A percentile compares a stretch with the other conserved stretches of the same genome.
Evolutionary conservation across 1,140 invertebrate genomes (phyloP).

Genomic region (Listronotus oregonensis): DNA sequence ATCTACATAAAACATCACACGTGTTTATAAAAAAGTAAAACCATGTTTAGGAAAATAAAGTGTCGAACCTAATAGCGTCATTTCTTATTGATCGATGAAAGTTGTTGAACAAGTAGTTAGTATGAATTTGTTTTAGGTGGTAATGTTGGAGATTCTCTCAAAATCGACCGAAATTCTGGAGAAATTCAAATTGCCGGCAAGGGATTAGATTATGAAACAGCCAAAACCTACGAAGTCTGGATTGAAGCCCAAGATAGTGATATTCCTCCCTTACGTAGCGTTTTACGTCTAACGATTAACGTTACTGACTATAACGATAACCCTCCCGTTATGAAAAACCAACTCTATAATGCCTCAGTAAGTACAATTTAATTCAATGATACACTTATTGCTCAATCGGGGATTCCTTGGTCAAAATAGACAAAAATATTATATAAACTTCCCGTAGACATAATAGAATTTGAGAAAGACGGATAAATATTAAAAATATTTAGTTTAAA

Average conservation of each 20-base stretch:
- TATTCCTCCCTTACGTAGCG: slow-evolving; percentile 76
- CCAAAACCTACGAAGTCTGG: slow-evolving; percentile 87
- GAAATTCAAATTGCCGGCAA: slow-evolving; percentile 76
- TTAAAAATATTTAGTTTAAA: too few species aligned
- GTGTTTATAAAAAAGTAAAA: too few species aligned
- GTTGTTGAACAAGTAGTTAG: background rate
- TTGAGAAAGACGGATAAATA: too few species aligned
- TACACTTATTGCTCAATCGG: too few species aligned
- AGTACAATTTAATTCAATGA: too few species aligned
- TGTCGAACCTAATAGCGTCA: too few species aligned
- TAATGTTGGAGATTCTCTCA: slow-evolving; percentile 83
- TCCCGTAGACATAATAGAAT: too few species aligned
- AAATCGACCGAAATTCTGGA: slow-evolving; percentile 78
- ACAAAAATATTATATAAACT: too few species aligned
- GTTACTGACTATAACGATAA: slow-evolving; percentile 94
- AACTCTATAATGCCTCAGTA: slow-evolving; percentile 79
- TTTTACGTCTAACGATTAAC: slow-evolving; percentile 78
- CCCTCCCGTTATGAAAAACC: slow-evolving; percentile 77
- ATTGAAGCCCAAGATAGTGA: slow-evolving; percentile 88
- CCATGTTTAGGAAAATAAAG: too few species aligned
- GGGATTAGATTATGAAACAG: slow-evolving; percentile 87
- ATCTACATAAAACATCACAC: too few species aligned
- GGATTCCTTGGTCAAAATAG: too few species aligned
- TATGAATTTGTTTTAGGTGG: slow-evolving; percentile 61
- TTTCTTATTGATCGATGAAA: too few species aligned